Base-by-base conservation (phyloP, 2,888 invertebrate genomes). In the Athalia circularis region DNA sequence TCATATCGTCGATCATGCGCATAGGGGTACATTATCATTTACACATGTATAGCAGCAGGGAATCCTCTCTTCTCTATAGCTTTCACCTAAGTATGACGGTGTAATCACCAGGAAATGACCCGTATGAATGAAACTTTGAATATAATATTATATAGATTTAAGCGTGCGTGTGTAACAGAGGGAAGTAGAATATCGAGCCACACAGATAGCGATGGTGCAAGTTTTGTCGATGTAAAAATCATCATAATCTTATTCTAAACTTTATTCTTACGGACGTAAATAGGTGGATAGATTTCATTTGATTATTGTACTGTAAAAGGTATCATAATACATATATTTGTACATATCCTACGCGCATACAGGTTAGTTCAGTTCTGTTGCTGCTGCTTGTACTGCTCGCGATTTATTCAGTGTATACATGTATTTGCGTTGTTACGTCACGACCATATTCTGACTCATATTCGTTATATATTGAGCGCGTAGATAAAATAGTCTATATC, bases 71-170 rank as follows among this genome's bases (percentile, higher is more conserved):
- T 54, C 8, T 54, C 47, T 43, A 47, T 50, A 50, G 50, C 67
- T 67, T 67, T 67, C 67, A 67, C 67, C 67, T 5, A 43, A 8
- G 50, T 50, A 13, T 67, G 13, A 15, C 13, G 4, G 48, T 50
- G 11, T 45, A n/a, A n/a, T 54, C 9, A 13, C 7, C 13, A 67
- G 67, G 47, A 67, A 67, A 67, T 67, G 67, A 67, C 67, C 67
- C 67, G 50, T 67, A 67, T 67, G 65, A 65, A 48, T 48, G 13
- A 65, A 48, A 67, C 67, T 67, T 67, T 43, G 29, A 11, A 43
- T 7, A 65, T 45, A 6, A 15, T 62, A 11, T 47, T 43, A 65
- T 29, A 11, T 43, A 47, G 13, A 29, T 61, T n/a, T n/a, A n/a
- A n/a, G 7, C 6, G 8, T 61, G 15, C 3, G 29, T 61, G 15